These are phyloP conservation scores for Macrosoma leucophasiata DNA, from an alignment of 2,888 invertebrate genomes.

Conservation along the genomic window DNA sequence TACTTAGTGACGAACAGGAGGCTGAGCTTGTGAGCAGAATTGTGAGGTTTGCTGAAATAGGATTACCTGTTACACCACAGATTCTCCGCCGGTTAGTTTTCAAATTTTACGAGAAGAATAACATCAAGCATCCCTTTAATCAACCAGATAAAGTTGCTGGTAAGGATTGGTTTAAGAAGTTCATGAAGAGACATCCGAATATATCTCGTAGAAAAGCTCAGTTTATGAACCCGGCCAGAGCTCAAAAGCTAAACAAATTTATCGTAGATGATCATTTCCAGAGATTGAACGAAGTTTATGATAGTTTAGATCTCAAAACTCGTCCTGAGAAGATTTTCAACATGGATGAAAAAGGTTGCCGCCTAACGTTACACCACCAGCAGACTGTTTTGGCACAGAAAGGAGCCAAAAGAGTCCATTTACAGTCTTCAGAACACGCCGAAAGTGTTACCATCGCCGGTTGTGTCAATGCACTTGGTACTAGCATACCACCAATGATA, in stretches of 20 bases:
- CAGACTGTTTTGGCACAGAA: slow-evolving; percentile 20
- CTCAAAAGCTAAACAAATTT: slow-evolving; percentile 25
- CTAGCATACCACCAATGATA: slow-evolving; percentile 22
- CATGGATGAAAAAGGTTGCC: slow-evolving; percentile 21
- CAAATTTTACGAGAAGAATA: too few species aligned
- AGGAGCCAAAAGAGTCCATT: slow-evolving; percentile 23
- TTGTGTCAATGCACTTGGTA: slow-evolving; percentile 13
- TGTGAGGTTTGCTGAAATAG: too few species aligned
- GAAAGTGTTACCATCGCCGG: slow-evolving; percentile 16
- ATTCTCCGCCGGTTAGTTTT: too few species aligned
- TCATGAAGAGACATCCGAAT: slow-evolving; percentile 23
- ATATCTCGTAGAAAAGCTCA: slow-evolving; percentile 24
- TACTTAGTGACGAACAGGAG: slow-evolving; percentile 27
- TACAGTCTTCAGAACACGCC: slow-evolving; percentile 18
- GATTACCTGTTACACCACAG: too few species aligned
- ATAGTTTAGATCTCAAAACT: slow-evolving; percentile 22
- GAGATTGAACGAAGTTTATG: slow-evolving; percentile 19
- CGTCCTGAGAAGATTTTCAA: slow-evolving; percentile 24
- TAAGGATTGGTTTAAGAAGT: too few species aligned
- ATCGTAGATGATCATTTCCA: slow-evolving; percentile 25
- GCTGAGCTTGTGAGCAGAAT: slow-evolving; percentile 23
- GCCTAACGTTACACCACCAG: slow-evolving; percentile 21
- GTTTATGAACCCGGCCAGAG: slow-evolving; percentile 25
- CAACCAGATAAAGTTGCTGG: too few species aligned
- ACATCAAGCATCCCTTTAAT: too few species aligned